These are phyloP conservation scores for Malaclemys terrapin DNA, from an alignment of 2,113 vertebrate species.

Conservation along the genomic window DNA sequence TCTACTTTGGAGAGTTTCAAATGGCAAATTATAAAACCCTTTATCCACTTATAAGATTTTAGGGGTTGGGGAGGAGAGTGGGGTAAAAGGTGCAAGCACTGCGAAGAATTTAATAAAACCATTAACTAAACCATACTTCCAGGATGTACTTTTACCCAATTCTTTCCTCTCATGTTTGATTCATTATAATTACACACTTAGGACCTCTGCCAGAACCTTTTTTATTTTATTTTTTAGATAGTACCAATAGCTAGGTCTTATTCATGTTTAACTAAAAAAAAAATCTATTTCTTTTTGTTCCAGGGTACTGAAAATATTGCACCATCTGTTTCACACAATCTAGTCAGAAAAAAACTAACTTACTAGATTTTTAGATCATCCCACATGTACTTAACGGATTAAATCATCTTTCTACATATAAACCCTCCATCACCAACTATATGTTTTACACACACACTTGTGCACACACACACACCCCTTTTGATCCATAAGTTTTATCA, in stretches of 20 bases:
- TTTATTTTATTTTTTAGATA: neutral
- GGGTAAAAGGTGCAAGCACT: neutral
- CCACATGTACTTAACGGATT: neutral
- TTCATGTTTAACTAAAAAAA: fast-evolving
- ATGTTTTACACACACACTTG: neutral
- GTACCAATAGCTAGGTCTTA: neutral
- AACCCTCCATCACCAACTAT: neutral
- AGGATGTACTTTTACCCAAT: neutral
- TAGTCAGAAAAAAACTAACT: neutral
- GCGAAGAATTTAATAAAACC: neutral
- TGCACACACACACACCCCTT: neutral
- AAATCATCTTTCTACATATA: neutral
- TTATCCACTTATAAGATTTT: neutral
- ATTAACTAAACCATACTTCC: neutral
- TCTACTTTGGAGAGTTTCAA: neutral
- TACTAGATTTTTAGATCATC: neutral
- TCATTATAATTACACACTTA: neutral
- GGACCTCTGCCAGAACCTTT: neutral
- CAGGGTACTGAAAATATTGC: neutral
- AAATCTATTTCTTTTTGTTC: neutral
- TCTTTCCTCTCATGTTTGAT: neutral
- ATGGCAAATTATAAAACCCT: neutral
- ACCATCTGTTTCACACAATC: neutral
- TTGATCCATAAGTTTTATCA: neutral
- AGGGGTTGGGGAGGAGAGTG: neutral